phyloP scores from a whole-genome alignment of 2,888 invertebrate genomes.

The Polia nebulosa region DNA sequence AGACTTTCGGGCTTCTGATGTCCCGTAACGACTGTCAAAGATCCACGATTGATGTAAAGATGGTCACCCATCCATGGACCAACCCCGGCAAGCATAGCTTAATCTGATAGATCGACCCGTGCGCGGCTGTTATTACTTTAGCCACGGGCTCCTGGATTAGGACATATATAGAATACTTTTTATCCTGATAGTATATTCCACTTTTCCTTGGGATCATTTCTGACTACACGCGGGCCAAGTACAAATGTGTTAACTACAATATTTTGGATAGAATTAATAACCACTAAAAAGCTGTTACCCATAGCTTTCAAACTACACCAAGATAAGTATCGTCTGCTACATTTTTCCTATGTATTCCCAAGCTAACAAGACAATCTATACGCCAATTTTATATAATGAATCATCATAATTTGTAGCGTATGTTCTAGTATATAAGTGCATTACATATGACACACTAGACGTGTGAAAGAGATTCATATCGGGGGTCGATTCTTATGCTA shows the following conservation, averaged over 20 bases:
- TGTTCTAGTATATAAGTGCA: constrained; percentile 28
- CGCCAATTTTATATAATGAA: constrained; percentile 47
- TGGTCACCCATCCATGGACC: too few relatives aligned
- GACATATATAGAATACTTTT: too few relatives aligned
- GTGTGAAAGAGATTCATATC: constrained; percentile 75
- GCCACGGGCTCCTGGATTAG: too few relatives aligned
- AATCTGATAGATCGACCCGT: too few relatives aligned
- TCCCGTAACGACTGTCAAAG: too few relatives aligned
- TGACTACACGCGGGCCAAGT: too few relatives aligned
- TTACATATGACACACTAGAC: constrained; percentile 58
- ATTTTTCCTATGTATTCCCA: constrained; percentile 30
- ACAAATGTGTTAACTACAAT: neutral
- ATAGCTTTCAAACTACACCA: constrained; percentile 10
- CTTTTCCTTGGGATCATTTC: neutral
- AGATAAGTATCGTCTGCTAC: constrained; percentile 5
- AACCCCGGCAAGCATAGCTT: too few relatives aligned
- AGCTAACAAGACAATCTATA: constrained; percentile 41
- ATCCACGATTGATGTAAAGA: too few relatives aligned
- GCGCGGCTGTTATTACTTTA: too few relatives aligned
- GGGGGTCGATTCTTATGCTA: constrained; percentile 71
- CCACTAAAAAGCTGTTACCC: neutral
- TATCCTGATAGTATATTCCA: neutral
- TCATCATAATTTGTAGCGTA: constrained; percentile 50
- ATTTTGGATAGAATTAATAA: neutral
- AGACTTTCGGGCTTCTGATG: too few relatives aligned